A percentile compares a stretch with the other conserved stretches of the same genome.
phyloP scores from a whole-genome alignment of 2,797 vertebrate genomes.

The Rhadinocentrus ornatus region DNA sequence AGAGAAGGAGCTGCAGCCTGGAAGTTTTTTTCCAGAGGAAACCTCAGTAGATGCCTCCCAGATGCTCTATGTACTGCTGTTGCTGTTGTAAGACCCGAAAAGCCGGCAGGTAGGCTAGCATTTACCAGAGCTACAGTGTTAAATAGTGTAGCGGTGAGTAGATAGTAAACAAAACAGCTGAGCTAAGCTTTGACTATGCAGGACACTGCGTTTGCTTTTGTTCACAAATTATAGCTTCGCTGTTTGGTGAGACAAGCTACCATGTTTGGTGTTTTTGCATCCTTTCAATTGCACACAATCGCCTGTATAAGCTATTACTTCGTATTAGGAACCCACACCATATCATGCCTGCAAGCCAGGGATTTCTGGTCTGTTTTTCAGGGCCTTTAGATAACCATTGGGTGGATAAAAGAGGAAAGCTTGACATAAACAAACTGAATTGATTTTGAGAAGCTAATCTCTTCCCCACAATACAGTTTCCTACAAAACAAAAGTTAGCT shows the following conservation, averaged over 20 bases:
- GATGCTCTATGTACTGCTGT: slow-evolving; percentile 80
- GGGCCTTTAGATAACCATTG: slow-evolving; percentile 24
- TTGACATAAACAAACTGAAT: slow-evolving; percentile 42
- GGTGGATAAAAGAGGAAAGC: slow-evolving; percentile 28
- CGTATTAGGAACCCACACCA: neutral
- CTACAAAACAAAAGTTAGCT: slow-evolving; percentile 46
- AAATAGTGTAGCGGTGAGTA: slow-evolving; percentile 23
- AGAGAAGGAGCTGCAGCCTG: slow-evolving; percentile 48
- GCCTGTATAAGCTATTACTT: neutral
- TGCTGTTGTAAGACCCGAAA: slow-evolving; percentile 75
- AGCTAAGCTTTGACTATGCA: slow-evolving; percentile 42
- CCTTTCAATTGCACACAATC: slow-evolving; percentile 15
- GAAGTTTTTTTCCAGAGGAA: slow-evolving; percentile 48
- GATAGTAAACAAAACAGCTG: slow-evolving; percentile 31
- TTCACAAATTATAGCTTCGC: slow-evolving; percentile 35
- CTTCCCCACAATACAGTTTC: slow-evolving; percentile 40
- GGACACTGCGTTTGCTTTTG: slow-evolving; percentile 40
- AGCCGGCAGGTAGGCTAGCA: slow-evolving; percentile 82
- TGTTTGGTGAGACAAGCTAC: slow-evolving; percentile 20
- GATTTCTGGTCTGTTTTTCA: slow-evolving; percentile 19
- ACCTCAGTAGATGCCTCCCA: slow-evolving; percentile 81
- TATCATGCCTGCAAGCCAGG: neutral
- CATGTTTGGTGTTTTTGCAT: slow-evolving; percentile 34
- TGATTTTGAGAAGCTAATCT: slow-evolving; percentile 31
- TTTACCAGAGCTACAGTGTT: slow-evolving; percentile 28